A percentile compares a stretch with the other conserved stretches of the same genome.
Evolutionary conservation across 2,113 vertebrate species (phyloP).

Genomic region (Craseonycteris thonglongyai): DNA sequence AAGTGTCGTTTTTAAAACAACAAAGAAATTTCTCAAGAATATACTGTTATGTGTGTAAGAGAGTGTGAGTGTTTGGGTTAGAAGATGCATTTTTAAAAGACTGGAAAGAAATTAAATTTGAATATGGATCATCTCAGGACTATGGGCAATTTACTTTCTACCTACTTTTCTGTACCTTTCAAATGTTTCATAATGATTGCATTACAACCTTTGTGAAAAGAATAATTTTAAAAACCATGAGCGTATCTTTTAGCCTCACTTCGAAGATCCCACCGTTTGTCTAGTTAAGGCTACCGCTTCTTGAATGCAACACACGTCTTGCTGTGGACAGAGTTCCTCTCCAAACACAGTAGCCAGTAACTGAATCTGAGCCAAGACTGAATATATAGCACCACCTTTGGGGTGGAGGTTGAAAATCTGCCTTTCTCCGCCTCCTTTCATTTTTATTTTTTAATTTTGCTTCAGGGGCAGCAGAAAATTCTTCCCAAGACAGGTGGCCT

Average conservation of each 20-base stretch:
- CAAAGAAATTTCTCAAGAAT: neutral
- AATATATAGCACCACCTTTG: slow-evolving; percentile 59
- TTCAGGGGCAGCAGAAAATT: neutral
- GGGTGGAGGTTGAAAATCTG: slow-evolving; percentile 38
- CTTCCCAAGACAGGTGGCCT: slow-evolving; percentile 14
- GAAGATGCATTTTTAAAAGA: neutral
- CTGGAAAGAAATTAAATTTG: neutral
- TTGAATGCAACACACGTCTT: neutral
- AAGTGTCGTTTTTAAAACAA: neutral
- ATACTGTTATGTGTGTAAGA: neutral
- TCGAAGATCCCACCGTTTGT: neutral
- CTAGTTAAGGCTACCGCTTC: neutral
- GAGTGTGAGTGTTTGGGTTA: neutral
- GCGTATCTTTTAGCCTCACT: neutral
- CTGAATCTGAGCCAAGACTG: slow-evolving; percentile 60
- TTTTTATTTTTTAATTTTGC: neutral
- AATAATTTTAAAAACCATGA: neutral
- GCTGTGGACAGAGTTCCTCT: slow-evolving; percentile 24
- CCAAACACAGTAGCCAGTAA: slow-evolving; percentile 40
- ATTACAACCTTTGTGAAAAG: neutral
- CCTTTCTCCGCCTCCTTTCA: neutral
- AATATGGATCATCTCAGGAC: neutral
- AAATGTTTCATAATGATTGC: neutral
- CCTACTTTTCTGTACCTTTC: slow-evolving; percentile 1
- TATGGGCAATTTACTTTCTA: neutral